These are phyloP conservation scores for Drepana falcataria DNA, from an alignment of 2,888 invertebrate genomes.

Conservation along the genomic window DNA sequence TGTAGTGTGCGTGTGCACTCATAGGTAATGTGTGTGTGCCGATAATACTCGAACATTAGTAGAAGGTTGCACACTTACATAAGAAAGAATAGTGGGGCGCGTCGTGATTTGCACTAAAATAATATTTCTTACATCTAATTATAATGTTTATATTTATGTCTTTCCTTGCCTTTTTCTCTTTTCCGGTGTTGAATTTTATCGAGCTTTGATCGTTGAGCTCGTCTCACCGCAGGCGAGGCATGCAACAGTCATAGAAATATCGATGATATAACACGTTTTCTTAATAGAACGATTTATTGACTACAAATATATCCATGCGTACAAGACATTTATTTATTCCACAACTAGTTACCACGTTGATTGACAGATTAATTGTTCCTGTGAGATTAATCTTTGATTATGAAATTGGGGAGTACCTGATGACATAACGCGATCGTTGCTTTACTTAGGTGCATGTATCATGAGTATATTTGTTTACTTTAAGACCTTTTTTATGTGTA, in stretches of 20 bases:
- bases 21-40: too few species aligned
- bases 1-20: too few species aligned
- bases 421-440: not conserved
- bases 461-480: not conserved
- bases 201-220: not conserved
- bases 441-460: not conserved
- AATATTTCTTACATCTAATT: too few species aligned
- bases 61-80: too few species aligned
- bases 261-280: not conserved
- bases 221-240: not conserved
- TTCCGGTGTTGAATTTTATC: not conserved
- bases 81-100: too few species aligned
- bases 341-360: not conserved
- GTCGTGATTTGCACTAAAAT: too few species aligned
- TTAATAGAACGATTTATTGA: not conserved
- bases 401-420: not conserved
- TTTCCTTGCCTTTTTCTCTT: too few species aligned
- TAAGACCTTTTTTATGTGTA: not conserved
- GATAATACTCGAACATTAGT: too few species aligned
- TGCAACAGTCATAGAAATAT: not conserved
- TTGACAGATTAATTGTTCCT: slow-evolving; percentile 1
- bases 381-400: not conserved
- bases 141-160: too few species aligned
- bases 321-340: slow-evolving; percentile 1
- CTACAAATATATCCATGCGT: not conserved